These are phyloP conservation scores for Chrysogorgia sp. DNA, from an alignment of 92 coral and sea anemone genomes.

Conservation along the genomic window DNA sequence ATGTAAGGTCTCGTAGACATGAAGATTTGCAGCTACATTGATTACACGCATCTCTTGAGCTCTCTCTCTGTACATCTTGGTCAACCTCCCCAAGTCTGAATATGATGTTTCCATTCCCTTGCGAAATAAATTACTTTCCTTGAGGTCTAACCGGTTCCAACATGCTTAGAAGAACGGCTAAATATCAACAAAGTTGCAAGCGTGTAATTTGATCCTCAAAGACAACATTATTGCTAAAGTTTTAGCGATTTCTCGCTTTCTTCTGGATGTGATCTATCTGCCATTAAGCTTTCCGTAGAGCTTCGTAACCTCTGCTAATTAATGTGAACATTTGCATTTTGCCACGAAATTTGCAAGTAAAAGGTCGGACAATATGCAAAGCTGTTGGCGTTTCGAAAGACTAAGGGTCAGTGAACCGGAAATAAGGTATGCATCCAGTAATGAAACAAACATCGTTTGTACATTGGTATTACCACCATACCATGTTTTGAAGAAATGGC, in stretches of 20 bases:
- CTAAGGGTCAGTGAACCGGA: constrained; percentile 29
- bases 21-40: background rate
- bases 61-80: background rate
- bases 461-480: constrained; percentile 34
- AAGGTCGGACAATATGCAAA: constrained; percentile 10
- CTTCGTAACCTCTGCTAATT: too few relatives aligned
- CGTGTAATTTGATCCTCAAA: too few relatives aligned
- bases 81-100: too few relatives aligned
- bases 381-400: constrained; percentile 8
- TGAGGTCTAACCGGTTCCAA: background rate
- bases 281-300: too few relatives aligned
- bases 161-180: too few relatives aligned
- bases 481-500: constrained; percentile 34
- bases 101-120: too few relatives aligned
- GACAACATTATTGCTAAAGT: too few relatives aligned
- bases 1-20: too few relatives aligned
- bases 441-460: constrained; percentile 38
- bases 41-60: background rate
- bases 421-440: constrained; percentile 26
- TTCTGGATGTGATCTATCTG: too few relatives aligned
- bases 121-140: background rate
- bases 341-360: constrained; percentile 39
- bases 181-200: too few relatives aligned
- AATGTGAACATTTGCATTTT: too few relatives aligned
- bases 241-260: too few relatives aligned